phyloP scores from a whole-genome alignment of 2,113 vertebrate genomes.

The Procavia capensis region DNA sequence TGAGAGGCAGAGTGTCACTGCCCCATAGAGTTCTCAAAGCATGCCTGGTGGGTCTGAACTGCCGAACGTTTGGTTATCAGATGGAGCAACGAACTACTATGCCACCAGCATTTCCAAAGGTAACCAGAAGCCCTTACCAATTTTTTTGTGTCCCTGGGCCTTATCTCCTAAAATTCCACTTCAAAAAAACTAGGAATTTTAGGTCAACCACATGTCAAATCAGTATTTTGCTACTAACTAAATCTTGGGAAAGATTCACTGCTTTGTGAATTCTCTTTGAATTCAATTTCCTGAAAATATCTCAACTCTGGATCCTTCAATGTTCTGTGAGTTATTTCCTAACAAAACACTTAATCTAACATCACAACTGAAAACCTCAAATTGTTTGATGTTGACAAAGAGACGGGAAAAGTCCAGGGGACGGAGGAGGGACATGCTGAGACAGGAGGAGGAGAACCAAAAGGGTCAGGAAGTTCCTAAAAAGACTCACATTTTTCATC shows the following conservation, averaged over 20 bases:
- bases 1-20: no score
- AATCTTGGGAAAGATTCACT: neutral
- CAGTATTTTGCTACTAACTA: neutral
- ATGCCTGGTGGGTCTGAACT: no score
- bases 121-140: neutral
- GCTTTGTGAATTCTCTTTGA: slow-evolving; percentile 10
- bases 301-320: neutral
- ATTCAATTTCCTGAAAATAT: slow-evolving; percentile 12
- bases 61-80: no score
- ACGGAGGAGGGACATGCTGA: neutral
- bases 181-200: slow-evolving; percentile 36
- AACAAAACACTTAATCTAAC: slow-evolving; percentile 39
- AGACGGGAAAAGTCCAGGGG: neutral
- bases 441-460: neutral
- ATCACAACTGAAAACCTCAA: neutral
- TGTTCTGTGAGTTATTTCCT: neutral
- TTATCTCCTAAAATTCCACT: neutral
- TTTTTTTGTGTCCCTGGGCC: neutral
- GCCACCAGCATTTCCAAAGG: no score
- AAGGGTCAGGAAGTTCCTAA: neutral
- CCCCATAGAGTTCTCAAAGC: no score
- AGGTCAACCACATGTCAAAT: neutral
- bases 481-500: neutral
- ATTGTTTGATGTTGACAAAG: neutral
- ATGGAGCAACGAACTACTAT: no score